Conservation (phyloP, 2,797 vertebrate species). For the Furcifer pardalis region DNA sequence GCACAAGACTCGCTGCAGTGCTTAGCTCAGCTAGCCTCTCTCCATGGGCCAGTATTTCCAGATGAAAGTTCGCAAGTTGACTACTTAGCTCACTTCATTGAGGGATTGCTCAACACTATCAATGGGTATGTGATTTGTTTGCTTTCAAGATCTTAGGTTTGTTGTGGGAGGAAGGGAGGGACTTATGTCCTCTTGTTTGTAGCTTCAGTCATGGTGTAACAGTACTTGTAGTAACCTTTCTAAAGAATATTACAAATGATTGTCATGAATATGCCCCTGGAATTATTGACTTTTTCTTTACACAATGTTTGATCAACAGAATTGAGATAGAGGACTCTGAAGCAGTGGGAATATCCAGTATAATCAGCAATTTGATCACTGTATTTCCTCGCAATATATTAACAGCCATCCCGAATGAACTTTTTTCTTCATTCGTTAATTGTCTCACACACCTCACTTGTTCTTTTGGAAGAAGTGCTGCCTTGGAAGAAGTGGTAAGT, state of each 20-base stretch:
- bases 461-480: conserved; percentile 96
- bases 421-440: conserved; percentile 98
- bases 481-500: conserved; percentile 97
- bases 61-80: conserved; percentile 96
- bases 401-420: conserved; percentile 93
- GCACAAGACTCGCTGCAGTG: conserved; percentile 98
- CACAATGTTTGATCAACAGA: conserved; percentile 74
- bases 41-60: conserved; percentile 95
- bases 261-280: not conserved
- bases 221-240: conserved; percentile 5
- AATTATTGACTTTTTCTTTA: conserved; percentile 7
- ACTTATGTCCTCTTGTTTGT: conserved; percentile 47
- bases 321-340: conserved; percentile 99
- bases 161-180: conserved; percentile 19
- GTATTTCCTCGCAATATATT: conserved; percentile 93
- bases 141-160: conserved; percentile 62
- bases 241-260: not conserved
- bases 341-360: conserved; percentile 95
- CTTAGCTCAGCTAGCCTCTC: conserved; percentile 95
- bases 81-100: conserved; percentile 97
- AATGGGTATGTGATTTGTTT: conserved; percentile 89
- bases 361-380: conserved; percentile 97
- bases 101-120: conserved; percentile 96
- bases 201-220: conserved; percentile 40
- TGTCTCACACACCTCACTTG: conserved; percentile 97